A percentile compares a stretch with the other conserved stretches of the same genome.
phyloP scores from a whole-genome alignment of 2,113 vertebrate species.

The Pao palembangensis region DNA sequence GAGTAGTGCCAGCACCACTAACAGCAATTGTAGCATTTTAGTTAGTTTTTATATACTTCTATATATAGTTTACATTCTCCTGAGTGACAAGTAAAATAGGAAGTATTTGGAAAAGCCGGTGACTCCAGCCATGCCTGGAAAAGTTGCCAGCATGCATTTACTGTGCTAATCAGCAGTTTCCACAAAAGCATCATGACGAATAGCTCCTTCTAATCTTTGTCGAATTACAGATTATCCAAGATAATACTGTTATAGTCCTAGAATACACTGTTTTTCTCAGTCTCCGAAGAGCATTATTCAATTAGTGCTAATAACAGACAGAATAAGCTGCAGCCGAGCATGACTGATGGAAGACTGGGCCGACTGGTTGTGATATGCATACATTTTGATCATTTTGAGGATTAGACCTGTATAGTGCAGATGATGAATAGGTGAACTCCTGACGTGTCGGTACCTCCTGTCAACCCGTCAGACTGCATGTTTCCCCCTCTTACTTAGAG shows the following conservation, averaged over 20 bases:
- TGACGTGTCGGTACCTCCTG: slow-evolving; percentile 28
- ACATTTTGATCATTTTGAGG: too few relatives aligned
- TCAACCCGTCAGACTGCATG: slow-evolving; percentile 63
- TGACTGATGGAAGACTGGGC: slow-evolving; percentile 27
- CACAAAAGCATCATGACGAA: slow-evolving; percentile 66
- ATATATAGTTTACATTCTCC: slow-evolving; percentile 18
- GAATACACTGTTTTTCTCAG: slow-evolving; percentile 48
- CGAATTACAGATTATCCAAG: slow-evolving; percentile 67
- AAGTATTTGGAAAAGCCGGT: slow-evolving; percentile 40
- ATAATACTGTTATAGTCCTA: slow-evolving; percentile 58
- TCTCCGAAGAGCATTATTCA: slow-evolving; percentile 36
- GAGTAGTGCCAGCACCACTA: slow-evolving; percentile 82
- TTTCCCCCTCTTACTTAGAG: slow-evolving; percentile 41
- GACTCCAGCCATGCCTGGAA: slow-evolving; percentile 29
- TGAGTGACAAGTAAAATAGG: slow-evolving; percentile 46
- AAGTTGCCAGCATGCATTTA: slow-evolving; percentile 41
- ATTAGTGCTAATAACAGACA: slow-evolving; percentile 37
- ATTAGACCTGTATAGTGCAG: neutral
- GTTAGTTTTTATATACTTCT: slow-evolving; percentile 35
- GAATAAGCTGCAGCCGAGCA: slow-evolving; percentile 8
- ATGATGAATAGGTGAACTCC: slow-evolving; percentile 22
- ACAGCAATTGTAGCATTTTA: slow-evolving; percentile 51
- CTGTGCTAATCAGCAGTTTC: slow-evolving; percentile 54
- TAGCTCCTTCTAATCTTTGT: slow-evolving; percentile 54
- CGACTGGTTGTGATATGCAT: too few relatives aligned